phyloP scores from a whole-genome alignment of 1,140 invertebrate genomes.

The Diuraphis noxia region DNA sequence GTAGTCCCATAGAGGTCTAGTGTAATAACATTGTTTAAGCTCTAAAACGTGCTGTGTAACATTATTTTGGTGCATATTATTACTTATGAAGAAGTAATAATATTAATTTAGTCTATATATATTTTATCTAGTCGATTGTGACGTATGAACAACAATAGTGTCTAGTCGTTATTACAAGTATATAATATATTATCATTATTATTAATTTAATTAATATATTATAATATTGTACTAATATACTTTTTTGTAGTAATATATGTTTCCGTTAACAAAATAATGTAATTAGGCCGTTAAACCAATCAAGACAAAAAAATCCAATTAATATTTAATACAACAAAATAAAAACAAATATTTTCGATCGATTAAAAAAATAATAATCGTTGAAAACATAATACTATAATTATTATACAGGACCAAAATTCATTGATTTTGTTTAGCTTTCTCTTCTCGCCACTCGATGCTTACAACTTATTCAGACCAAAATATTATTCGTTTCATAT shows the following conservation, averaged over 20 bases:
- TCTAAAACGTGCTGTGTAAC: constrained; percentile 50
- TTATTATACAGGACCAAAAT: constrained; percentile 8
- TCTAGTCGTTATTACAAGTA: neutral
- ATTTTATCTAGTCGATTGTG: constrained; percentile 29
- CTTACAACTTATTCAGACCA: constrained; percentile 13
- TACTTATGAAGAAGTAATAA: constrained; percentile 21
- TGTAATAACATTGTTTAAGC: constrained; percentile 28
- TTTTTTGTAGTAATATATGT: constrained; percentile 18
- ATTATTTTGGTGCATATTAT: constrained; percentile 49
- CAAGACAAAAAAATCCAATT: neutral
- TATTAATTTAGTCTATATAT: constrained; percentile 34
- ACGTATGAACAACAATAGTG: constrained; percentile 26
- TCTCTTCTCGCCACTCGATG: neutral
- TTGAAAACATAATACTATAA: neutral
- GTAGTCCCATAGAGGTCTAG: constrained; percentile 7
- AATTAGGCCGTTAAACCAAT: neutral
- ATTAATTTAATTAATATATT: neutral
- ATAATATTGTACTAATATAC: neutral
- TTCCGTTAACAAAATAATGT: neutral
- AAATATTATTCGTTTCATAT: constrained; percentile 3
- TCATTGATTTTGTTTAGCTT: constrained; percentile 30
- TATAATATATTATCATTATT: neutral
- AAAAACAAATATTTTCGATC: constrained; percentile 1
- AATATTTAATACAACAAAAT: neutral
- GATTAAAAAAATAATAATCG: neutral